Conservation (phyloP, 2,888 invertebrate genomes). For the Gryllus longicercus region DNA sequence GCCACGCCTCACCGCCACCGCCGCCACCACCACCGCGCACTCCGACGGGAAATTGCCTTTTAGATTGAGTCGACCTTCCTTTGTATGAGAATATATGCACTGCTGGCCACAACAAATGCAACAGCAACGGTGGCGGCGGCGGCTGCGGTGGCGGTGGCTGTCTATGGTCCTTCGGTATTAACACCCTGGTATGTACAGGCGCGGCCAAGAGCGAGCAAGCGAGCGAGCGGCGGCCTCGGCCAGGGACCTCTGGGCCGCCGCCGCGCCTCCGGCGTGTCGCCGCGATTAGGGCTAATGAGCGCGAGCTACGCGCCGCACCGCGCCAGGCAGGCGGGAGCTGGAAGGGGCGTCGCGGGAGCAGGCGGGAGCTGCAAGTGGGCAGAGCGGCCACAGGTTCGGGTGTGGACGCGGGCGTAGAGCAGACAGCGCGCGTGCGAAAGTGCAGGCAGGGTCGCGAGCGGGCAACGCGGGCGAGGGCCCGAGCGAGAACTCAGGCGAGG, state of each 20-base stretch:
- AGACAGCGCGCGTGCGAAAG: no score
- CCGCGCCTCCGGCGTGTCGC: constrained; percentile 1
- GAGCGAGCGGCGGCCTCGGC: not conserved
- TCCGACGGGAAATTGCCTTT: constrained; percentile 7
- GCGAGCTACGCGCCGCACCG: not conserved
- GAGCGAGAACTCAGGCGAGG: no score
- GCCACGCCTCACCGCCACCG: not conserved
- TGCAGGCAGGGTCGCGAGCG: no score
- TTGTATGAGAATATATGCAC: constrained; percentile 9
- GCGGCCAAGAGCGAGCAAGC: not conserved
- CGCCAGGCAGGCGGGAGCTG: no score
- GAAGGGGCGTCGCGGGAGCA: no score
- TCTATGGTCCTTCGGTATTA: not conserved
- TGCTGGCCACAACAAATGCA: constrained; percentile 17
- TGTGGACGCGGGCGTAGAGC: no score
- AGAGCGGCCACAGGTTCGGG: no score
- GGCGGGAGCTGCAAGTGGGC: no score
- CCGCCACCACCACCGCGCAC: not conserved
- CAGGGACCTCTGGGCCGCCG: not conserved
- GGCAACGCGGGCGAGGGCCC: no score
- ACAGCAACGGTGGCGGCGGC: not conserved
- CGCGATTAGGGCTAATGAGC: constrained; percentile 17
- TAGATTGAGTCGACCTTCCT: constrained; percentile 17
- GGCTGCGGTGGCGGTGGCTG: not conserved
- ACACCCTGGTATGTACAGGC: constrained; percentile 1